phyloP scores from a whole-genome alignment of 2,797 vertebrate species.

The Anisognathus igniventris region DNA sequence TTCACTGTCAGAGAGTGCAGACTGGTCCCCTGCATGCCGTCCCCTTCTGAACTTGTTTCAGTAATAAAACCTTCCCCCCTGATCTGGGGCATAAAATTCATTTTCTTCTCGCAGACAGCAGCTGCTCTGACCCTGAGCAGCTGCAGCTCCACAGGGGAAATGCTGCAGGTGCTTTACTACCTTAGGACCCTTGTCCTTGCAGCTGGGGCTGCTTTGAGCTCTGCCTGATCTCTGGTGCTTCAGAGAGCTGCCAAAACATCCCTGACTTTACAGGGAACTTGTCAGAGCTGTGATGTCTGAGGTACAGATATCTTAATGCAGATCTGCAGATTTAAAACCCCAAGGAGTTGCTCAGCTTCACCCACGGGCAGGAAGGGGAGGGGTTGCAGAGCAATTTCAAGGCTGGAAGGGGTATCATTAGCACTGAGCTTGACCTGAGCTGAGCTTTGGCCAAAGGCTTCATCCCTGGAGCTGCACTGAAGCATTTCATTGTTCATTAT shows the following conservation, averaged over 20 bases:
- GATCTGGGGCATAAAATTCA: not conserved
- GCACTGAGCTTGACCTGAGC: constrained; percentile 24
- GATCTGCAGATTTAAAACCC: not conserved
- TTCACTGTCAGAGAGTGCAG: not conserved
- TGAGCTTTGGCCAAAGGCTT: constrained; percentile 38
- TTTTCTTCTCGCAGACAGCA: not conserved
- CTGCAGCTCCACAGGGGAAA: not conserved
- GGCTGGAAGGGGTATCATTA: constrained; percentile 9
- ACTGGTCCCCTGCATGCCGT: not conserved
- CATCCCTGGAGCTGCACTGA: not conserved
- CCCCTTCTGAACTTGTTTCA: not conserved
- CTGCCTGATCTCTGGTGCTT: not conserved
- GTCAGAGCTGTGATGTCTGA: not conserved
- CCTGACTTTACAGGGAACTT: not conserved
- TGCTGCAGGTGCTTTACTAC: not conserved
- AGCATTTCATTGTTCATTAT: constrained; percentile 44
- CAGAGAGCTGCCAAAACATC: not conserved
- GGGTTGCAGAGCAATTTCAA: not conserved
- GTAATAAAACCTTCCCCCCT: not conserved
- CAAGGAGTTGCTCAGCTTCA: not conserved
- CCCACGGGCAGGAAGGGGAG: not conserved
- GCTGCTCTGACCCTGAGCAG: not conserved
- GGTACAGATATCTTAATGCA: not conserved
- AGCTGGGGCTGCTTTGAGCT: not conserved
- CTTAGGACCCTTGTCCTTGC: not conserved